These are phyloP conservation scores for Temnothorax ravouxi DNA, from an alignment of 2,888 invertebrate genomes.

Conservation along the genomic window DNA sequence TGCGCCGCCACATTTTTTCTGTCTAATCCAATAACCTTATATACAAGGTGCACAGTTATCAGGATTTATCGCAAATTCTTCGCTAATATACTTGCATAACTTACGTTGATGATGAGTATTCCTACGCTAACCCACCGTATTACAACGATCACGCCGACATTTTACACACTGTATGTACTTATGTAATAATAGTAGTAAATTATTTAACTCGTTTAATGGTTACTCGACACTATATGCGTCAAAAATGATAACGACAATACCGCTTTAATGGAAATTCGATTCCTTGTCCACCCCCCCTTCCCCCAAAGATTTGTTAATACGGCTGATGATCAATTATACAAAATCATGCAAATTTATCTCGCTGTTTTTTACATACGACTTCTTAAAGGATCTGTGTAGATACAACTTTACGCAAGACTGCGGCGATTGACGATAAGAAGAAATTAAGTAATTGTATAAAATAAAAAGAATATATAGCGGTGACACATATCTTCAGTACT, in stretches of 20 bases:
- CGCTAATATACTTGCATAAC: background rate
- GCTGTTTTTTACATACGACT: conserved; percentile 42
- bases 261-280: conserved; percentile 57
- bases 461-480: background rate
- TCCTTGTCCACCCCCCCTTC: conserved; percentile 14
- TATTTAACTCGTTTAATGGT: conserved; percentile 58
- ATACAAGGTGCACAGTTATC: background rate
- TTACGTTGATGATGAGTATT: conserved; percentile 21
- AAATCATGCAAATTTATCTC: conserved; percentile 38
- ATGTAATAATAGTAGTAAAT: conserved; percentile 53
- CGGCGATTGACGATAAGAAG: background rate
- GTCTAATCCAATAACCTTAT: background rate
- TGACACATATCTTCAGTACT: conserved; percentile 5
- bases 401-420: conserved; percentile 5
- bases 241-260: conserved; percentile 68
- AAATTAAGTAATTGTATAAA: conserved; percentile 19
- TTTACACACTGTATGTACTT: conserved; percentile 59
- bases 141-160: conserved; percentile 47
- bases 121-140: conserved; percentile 35
- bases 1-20: background rate
- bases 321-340: conserved; percentile 17
- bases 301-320: conserved; percentile 27
- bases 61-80: conserved; percentile 23
- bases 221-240: conserved; percentile 60
- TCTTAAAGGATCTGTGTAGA: conserved; percentile 16